These are phyloP conservation scores for Brachyhypopomus occidentalis DNA, from an alignment of 2,113 vertebrate species.

Conservation along the genomic window DNA sequence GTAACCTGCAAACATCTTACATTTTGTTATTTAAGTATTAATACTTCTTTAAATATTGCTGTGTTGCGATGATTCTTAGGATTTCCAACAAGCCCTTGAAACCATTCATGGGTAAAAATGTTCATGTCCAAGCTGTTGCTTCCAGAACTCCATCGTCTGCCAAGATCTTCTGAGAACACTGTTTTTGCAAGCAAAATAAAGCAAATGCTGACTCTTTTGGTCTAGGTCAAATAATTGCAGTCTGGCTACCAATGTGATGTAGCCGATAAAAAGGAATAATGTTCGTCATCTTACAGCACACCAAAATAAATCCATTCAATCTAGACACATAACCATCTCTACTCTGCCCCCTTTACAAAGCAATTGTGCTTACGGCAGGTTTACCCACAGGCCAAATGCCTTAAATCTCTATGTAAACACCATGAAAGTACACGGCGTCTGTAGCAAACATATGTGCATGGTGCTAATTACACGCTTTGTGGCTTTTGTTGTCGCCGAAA, in stretches of 20 bases:
- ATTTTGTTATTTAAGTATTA: not conserved
- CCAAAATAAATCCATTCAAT: not conserved
- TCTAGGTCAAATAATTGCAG: not conserved
- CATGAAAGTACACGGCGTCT: constrained; percentile 41
- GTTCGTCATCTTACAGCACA: not conserved
- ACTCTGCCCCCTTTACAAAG: constrained; percentile 13
- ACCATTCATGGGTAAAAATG: not conserved
- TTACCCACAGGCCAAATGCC: not conserved
- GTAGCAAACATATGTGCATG: constrained; percentile 28
- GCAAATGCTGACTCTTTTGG: not conserved
- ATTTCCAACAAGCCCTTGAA: not conserved
- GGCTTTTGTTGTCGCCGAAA: constrained; percentile 40
- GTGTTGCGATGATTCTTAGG: not conserved
- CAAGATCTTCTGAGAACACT: not conserved
- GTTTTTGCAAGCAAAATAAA: not conserved
- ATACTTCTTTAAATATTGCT: not conserved
- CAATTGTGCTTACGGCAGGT: not conserved
- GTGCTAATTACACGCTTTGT: constrained; percentile 41
- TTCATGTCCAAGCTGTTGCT: not conserved
- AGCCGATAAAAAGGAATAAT: not conserved
- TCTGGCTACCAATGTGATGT: not conserved
- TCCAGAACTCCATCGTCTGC: not conserved
- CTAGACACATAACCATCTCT: constrained; percentile 3
- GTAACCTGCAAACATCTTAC: not conserved
- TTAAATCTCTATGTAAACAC: constrained; percentile 37